Evolutionary conservation across 2,113 vertebrate species (phyloP), one percentile per base, ranked within the genome.

Genomic region (Mesitornis unicolor): DNA sequence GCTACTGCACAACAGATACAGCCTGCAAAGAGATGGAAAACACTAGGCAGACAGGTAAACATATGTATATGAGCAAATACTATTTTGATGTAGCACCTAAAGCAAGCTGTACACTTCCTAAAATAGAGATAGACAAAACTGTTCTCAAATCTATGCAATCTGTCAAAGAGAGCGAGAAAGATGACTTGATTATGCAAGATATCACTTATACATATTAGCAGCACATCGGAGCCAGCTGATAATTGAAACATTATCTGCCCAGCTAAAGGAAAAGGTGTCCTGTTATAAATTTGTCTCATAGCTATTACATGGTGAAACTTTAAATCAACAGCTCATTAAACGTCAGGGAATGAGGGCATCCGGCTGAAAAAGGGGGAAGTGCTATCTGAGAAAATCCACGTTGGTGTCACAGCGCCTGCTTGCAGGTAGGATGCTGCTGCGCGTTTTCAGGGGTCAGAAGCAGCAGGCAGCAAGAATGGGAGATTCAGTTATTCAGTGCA

Each of bases 121-220:
- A 97, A 93, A 84, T 59, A 94, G 64, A 89, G 67, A 43, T 16
- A 89, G 59, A 61, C 38, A 89, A 89, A 90, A 89, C 22, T 82
- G 40, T 48, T 64, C 63, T 84, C 81, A 57, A 81, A 61, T 63
- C n/a, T 67, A 5, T 51, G 60, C 35, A 70, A 33, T 84, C 68
- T 91, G 54, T 47, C 61, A 83, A 26, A 51, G 15, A 63, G n/a
- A 36, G 35, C n/a, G n/a, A 47, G 45, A 61, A 86, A 74, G 54
- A 86, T 31, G 21, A 73, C 11, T 16, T 65, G 40, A 81, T 92
- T 33, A 60, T 59, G 24, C 16, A 69, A 56, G 17, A 16, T 24
- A 47, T 10, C 43, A 31, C 13, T 79, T 24, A 38, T 3, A 9
- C 7, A 21, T 8, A 73, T 48, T 73, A 86, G 80, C 59, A 87